These are phyloP conservation scores for Enteromius argenteus DNA, from an alignment of 2,797 vertebrate genomes.

Conservation along the genomic window DNA sequence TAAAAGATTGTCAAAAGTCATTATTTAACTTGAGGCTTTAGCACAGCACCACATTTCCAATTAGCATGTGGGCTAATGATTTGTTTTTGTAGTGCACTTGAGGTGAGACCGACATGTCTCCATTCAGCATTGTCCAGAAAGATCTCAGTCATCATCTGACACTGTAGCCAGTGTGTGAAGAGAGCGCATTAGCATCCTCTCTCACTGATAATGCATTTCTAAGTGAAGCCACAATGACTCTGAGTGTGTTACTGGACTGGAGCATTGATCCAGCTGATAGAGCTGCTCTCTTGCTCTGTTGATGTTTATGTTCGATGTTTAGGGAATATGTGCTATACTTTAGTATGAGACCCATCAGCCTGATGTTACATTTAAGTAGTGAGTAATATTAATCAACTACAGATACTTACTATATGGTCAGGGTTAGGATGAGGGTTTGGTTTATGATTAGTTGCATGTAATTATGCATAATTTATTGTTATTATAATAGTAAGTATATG, in stretches of 20 bases:
- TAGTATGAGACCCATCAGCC: not conserved
- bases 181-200: conserved; percentile 18
- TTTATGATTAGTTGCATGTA: too few species aligned
- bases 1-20: not conserved
- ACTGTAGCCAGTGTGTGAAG: conserved; percentile 9
- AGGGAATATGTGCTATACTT: conserved; percentile 32
- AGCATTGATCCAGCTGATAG: conserved; percentile 71
- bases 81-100: conserved; percentile 2
- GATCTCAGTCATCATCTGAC: conserved; percentile 29
- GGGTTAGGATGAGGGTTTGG: too few species aligned
- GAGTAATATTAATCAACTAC: not conserved
- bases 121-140: conserved; percentile 7
- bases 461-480: too few species aligned
- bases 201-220: conserved; percentile 60
- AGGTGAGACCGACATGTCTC: not conserved
- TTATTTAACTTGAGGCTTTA: not conserved
- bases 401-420: too few species aligned
- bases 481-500: too few species aligned
- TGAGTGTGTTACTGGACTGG: conserved; percentile 68
- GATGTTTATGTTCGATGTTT: conserved; percentile 9
- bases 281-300: conserved; percentile 23
- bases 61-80: conserved; percentile 1
- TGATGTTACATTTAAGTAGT: not conserved
- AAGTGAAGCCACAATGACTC: conserved; percentile 62
- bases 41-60: not conserved